phyloP scores from a whole-genome alignment of 2,797 vertebrate species.

The Tarsius wallacei region DNA sequence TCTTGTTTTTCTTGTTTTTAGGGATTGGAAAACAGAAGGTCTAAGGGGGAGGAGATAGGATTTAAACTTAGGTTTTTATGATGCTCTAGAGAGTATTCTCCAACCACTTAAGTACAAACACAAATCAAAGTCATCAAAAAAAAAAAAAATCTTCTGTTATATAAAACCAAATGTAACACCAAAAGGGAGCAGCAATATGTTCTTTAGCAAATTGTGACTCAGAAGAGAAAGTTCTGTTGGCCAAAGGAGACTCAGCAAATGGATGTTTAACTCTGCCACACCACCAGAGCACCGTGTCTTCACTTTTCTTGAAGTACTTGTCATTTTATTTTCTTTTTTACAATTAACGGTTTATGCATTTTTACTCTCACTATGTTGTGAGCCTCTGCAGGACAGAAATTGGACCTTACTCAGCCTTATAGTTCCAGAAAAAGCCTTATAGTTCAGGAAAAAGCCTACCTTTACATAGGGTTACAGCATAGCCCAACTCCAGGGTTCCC shows the following conservation, averaged over 20 bases:
- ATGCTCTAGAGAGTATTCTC: background rate
- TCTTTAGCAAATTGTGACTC: background rate
- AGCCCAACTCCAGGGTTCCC: background rate
- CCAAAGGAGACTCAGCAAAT: background rate
- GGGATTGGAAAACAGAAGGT: background rate
- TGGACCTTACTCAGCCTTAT: background rate
- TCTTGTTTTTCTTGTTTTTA: background rate
- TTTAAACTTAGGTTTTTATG: background rate
- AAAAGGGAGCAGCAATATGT: background rate
- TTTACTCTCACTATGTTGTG: background rate
- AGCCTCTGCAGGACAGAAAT: background rate
- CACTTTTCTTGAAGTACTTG: background rate
- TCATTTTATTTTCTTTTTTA: no score
- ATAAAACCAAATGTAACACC: background rate
- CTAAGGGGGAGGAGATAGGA: background rate
- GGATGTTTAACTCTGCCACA: fast-evolving
- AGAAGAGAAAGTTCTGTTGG: background rate
- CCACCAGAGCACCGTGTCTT: fast-evolving
- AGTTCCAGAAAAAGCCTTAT: no score
- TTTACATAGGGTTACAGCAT: fast-evolving
- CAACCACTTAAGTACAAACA: background rate
- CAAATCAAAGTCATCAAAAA: background rate
- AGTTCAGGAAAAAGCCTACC: background rate
- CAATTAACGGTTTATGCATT: background rate
- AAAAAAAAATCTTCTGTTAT: background rate